phyloP scores from a whole-genome alignment of 2,797 vertebrate genomes.

The Menidia menidia region DNA sequence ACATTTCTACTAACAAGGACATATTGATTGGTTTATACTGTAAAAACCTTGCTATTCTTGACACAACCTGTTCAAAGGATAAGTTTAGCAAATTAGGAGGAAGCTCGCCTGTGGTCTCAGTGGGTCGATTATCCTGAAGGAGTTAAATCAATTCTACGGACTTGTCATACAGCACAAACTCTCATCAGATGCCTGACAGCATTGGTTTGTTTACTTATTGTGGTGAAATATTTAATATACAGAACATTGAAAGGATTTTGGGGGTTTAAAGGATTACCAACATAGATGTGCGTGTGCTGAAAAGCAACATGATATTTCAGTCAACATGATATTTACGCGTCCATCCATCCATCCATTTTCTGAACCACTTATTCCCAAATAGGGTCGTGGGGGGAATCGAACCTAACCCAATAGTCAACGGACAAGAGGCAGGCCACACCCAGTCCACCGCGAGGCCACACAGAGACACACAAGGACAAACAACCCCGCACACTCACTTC shows the following conservation, averaged over 20 bases:
- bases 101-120: not conserved
- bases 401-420: no score
- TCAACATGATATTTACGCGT: constrained; percentile 12
- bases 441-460: no score
- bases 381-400: no score
- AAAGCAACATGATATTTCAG: not conserved
- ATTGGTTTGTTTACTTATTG: not conserved
- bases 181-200: not conserved
- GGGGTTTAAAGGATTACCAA: not conserved
- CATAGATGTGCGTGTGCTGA: not conserved
- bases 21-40: constrained; percentile 1
- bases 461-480: no score
- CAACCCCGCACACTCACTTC: no score
- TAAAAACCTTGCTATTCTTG: not conserved
- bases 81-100: constrained; percentile 9
- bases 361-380: no score
- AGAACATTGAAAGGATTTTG: not conserved
- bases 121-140: constrained; percentile 7
- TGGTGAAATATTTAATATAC: not conserved
- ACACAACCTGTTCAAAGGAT: constrained; percentile 1
- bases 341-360: no score
- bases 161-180: not conserved
- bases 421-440: no score
- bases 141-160: not conserved
- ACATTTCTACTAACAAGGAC: constrained; percentile 7